Evolutionary conservation across 2,797 vertebrate genomes (phyloP).

Genomic region (Tympanoctomys barrerae): DNA sequence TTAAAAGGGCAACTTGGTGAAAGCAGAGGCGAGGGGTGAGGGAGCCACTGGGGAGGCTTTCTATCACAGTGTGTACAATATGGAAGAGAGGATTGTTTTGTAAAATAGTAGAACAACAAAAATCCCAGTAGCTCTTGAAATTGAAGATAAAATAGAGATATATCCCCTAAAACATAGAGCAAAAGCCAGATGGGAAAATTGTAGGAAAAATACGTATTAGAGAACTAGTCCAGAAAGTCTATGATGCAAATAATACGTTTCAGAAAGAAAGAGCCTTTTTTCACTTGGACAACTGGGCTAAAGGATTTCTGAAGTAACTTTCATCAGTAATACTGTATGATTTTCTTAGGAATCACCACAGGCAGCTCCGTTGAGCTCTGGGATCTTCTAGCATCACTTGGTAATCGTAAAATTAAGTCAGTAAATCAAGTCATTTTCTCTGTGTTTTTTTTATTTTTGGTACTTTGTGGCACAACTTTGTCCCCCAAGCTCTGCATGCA

Average conservation of each 20-base stretch:
- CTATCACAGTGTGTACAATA: neutral
- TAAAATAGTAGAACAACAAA: neutral
- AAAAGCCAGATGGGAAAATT: neutral
- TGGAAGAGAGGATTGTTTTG: neutral
- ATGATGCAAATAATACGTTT: neutral
- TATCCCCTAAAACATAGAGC: neutral
- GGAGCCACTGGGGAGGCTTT: neutral
- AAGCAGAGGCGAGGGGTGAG: neutral
- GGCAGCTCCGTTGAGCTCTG: neutral
- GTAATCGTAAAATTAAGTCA: neutral
- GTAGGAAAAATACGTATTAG: neutral
- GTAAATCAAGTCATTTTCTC: neutral
- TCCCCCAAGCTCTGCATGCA: neutral
- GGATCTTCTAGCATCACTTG: neutral
- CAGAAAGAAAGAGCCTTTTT: neutral
- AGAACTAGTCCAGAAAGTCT: neutral
- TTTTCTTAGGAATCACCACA: neutral
- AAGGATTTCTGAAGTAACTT: slow-evolving; percentile 19
- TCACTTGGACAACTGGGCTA: neutral
- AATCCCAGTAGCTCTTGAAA: neutral
- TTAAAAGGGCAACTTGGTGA: neutral
- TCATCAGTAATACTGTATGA: neutral
- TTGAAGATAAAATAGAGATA: neutral
- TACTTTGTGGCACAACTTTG: fast-evolving
- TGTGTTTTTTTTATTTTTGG: neutral